Conservation (phyloP, 2,113 vertebrate species). For the Orycteropus afer region DNA sequence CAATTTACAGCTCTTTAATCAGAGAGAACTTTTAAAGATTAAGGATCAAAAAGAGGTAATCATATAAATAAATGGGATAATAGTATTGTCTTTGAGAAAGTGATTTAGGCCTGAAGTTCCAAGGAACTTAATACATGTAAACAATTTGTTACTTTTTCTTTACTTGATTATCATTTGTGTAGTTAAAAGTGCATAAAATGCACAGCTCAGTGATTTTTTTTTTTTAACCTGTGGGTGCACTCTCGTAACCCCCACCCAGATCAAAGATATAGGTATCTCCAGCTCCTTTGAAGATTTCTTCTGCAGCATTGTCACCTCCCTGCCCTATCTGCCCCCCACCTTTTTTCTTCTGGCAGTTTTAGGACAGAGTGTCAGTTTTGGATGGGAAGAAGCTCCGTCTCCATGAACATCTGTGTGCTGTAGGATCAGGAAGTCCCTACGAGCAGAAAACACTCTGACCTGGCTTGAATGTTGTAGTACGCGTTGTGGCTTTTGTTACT, state of each 20-base stretch:
- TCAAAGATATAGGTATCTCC: not conserved
- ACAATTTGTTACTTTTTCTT: not conserved
- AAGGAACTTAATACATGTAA: conserved; percentile 30
- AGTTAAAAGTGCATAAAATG: not conserved
- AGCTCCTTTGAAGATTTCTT: not conserved
- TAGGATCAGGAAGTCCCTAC: not conserved
- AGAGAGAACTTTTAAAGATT: not conserved
- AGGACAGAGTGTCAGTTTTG: not conserved
- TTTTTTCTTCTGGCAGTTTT: conserved; percentile 6
- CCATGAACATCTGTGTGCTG: not conserved
- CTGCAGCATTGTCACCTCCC: not conserved
- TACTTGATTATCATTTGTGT: not conserved
- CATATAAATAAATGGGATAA: not conserved
- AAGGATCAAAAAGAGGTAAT: not conserved
- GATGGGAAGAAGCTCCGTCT: not conserved
- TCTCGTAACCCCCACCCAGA: not conserved
- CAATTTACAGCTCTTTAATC: not conserved
- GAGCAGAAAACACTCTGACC: not conserved
- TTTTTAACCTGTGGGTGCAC: not conserved
- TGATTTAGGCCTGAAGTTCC: not conserved
- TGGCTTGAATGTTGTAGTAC: conserved; percentile 1
- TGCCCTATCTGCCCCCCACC: not conserved
- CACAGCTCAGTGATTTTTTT: not conserved
- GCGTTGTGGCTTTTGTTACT: not conserved
- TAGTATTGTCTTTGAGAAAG: conserved; percentile 5